Conservation (phyloP, 2,888 invertebrate genomes). For the Tricholauxania praeusta region DNA sequence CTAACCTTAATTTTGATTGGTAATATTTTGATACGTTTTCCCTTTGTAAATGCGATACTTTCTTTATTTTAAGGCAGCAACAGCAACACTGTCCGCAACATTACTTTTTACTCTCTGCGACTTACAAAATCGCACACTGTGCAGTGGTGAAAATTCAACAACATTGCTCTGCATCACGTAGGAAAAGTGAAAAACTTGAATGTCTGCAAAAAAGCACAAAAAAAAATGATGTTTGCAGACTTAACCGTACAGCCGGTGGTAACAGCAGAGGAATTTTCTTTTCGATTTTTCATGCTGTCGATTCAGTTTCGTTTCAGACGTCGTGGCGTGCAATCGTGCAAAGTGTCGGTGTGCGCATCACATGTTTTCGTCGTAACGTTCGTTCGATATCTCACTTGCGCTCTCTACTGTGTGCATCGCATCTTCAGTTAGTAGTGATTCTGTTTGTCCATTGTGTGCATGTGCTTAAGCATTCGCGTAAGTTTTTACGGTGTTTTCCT, state of each 20-base stretch:
- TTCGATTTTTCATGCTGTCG: constrained; percentile 16
- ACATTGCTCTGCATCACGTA: background rate
- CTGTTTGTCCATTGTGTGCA: background rate
- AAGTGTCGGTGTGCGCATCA: background rate
- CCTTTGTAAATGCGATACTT: too few species aligned
- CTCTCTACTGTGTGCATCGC: background rate
- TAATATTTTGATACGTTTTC: too few species aligned
- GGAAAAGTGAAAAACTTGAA: constrained; percentile 30
- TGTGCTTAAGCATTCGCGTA: background rate
- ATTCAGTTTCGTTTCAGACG: constrained; percentile 27
- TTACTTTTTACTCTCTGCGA: too few species aligned
- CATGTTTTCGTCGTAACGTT: background rate
- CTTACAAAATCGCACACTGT: background rate
- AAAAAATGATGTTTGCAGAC: constrained; percentile 9
- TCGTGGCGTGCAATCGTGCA: constrained; percentile 21
- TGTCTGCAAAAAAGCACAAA: background rate
- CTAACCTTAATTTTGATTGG: too few species aligned
- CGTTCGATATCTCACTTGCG: background rate
- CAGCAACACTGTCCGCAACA: too few species aligned
- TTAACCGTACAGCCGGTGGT: background rate
- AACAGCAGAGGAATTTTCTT: constrained; percentile 18
- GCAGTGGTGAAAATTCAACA: constrained; percentile 20
- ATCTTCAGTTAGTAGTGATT: background rate
- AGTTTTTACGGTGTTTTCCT: background rate
- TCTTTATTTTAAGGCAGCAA: too few species aligned